phyloP scores from a whole-genome alignment of 1,140 invertebrate genomes.

The Berghia stephanieae region DNA sequence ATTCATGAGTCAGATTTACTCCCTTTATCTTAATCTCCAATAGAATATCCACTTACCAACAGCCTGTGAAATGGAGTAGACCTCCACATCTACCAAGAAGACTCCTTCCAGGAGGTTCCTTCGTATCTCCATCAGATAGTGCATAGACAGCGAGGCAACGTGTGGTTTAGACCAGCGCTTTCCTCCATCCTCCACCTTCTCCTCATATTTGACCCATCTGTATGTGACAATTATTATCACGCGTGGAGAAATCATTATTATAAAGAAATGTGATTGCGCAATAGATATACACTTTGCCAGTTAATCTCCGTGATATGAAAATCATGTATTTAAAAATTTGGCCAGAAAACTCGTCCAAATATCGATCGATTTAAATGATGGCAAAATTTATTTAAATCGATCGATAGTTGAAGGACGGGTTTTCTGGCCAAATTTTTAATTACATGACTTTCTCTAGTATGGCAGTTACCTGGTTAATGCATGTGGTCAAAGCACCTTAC shows the following conservation, averaged over 20 bases:
- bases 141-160: constrained; percentile 66
- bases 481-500: background rate
- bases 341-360: too few relatives aligned
- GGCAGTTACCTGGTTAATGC: background rate
- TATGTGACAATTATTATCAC: constrained; percentile 35
- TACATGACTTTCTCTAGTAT: background rate
- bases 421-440: too few relatives aligned
- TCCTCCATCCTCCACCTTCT: constrained; percentile 65
- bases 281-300: background rate
- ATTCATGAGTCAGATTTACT: too few relatives aligned
- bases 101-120: constrained; percentile 56
- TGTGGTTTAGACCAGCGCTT: constrained; percentile 69
- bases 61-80: constrained; percentile 50
- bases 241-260: constrained; percentile 40
- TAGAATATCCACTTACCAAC: constrained; percentile 49
- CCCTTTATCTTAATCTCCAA: too few relatives aligned
- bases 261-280: background rate
- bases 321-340: too few relatives aligned
- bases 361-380: too few relatives aligned
- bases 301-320: background rate
- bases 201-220: constrained; percentile 70
- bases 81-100: constrained; percentile 59
- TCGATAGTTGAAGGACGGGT: too few relatives aligned
- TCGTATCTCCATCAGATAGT: constrained; percentile 63
- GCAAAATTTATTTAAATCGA: too few relatives aligned